Evolutionary conservation across 2,888 invertebrate genomes (phyloP), one percentile per base, ranked within the genome.

Genomic region (Hipparchia semele): DNA sequence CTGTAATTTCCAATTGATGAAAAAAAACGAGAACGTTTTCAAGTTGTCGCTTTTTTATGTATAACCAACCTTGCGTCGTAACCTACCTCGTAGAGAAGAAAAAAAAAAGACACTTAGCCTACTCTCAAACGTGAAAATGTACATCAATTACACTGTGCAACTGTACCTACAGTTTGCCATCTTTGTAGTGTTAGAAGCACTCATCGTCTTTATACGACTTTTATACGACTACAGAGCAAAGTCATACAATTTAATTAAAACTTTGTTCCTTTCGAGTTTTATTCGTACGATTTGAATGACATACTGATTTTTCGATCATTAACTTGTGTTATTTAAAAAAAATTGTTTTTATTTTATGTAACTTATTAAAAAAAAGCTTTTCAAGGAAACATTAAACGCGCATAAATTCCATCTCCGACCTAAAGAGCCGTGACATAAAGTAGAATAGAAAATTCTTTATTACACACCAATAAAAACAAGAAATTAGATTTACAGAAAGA

Each of bases 231-330:
- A 7, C 1, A 13, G 8, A 58, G 58, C 49, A n/a, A 23, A 5
- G 49, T 62, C 49, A 13, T 62, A 49, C 23, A 62, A 13, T 64
- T 13, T 51, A 23, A 51, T 49, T 64, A 23, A 49, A 64, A 64
- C 64, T 64, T 64, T 64, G 49, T 64, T 23, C 49, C 46, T n/a
- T 3, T 13, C 8, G 10, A 10, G 56, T 56, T 58, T 23, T 3
- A 9, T 23, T 23, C 23, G 3, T 8, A 56, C 56, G 56, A 8
- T 23, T 13, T 58, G 13, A 58, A 23, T 6, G 13, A 23, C 8
- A 58, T 23, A 58, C 23, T 23, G 10, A 64, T 64, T 64, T 49
- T 45, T 2, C 8, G 46, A 7, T 61, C n/a, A 45, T 46, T 61
- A 23, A 23, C 23, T n/a, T 61, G 10, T 49, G 49, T 64, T 64